These are phyloP conservation scores for Neosilurus mollespiculum DNA, from an alignment of 2,797 vertebrate genomes.

Conservation along the genomic window DNA sequence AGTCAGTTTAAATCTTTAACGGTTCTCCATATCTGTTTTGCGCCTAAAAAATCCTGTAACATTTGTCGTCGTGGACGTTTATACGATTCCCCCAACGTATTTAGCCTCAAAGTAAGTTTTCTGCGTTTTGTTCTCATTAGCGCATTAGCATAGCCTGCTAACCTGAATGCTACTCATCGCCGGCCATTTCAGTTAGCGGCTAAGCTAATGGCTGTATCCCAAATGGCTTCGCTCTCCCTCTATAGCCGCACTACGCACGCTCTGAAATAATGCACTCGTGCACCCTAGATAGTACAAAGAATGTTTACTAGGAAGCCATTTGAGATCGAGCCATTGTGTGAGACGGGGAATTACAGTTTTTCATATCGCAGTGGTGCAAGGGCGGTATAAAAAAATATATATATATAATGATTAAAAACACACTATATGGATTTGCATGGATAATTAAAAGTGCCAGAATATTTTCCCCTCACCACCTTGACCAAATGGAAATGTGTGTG, in stretches of 20 bases:
- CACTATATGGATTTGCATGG: neutral
- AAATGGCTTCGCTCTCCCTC: slow-evolving; percentile 26
- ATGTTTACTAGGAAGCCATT: neutral
- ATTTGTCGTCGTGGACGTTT: neutral
- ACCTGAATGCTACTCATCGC: slow-evolving; percentile 8
- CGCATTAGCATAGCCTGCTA: slow-evolving; percentile 33
- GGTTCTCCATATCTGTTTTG: neutral
- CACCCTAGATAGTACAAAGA: neutral
- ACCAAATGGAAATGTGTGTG: neutral
- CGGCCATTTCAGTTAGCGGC: slow-evolving; percentile 36
- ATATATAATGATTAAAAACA: no score
- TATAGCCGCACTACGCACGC: slow-evolving; percentile 11
- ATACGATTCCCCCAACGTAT: neutral
- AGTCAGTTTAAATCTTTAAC: neutral
- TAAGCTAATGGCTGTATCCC: slow-evolving; percentile 27
- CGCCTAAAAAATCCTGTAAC: neutral
- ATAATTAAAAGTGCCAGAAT: no score
- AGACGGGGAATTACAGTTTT: neutral
- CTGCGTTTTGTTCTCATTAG: neutral
- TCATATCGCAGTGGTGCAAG: neutral
- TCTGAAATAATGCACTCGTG: neutral
- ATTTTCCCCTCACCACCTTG: neutral
- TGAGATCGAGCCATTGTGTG: slow-evolving; percentile 13
- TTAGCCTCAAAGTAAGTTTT: slow-evolving; percentile 20
- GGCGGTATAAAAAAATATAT: neutral